phyloP scores from a whole-genome alignment of 2,797 vertebrate genomes.

The Anas bernieri region DNA sequence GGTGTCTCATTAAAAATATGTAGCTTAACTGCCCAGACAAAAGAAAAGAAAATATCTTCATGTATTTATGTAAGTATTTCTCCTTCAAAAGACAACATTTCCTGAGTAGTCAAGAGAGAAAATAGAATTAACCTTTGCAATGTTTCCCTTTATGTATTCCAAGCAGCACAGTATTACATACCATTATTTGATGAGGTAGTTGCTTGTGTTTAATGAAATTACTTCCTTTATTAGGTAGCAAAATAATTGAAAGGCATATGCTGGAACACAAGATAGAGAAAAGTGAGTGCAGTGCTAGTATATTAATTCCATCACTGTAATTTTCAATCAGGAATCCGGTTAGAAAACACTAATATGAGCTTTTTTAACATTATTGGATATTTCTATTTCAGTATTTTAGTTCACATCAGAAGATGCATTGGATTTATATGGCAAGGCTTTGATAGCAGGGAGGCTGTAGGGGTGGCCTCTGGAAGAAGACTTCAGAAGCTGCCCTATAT shows the following conservation, averaged over 20 bases:
- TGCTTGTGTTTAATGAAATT: neutral
- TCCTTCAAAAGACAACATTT: neutral
- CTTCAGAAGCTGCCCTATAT: too few species aligned
- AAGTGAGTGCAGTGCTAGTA: rapidly evolving
- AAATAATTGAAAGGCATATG: neutral
- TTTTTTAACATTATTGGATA: neutral
- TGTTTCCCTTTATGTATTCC: neutral
- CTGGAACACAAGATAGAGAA: neutral
- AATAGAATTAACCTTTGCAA: neutral
- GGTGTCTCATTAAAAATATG: neutral
- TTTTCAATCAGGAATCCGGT: neutral
- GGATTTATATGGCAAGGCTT: too few species aligned
- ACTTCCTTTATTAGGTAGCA: neutral
- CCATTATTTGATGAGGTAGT: neutral
- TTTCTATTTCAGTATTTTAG: neutral
- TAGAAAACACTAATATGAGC: neutral
- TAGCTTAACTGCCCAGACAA: neutral
- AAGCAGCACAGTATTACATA: neutral
- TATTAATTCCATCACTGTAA: neutral
- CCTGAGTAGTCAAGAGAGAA: neutral
- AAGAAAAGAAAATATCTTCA: neutral
- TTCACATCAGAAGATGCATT: neutral
- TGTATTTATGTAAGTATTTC: neutral
- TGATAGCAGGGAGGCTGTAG: too few species aligned
- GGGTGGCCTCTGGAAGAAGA: too few species aligned